These are phyloP conservation scores for Dasyurus viverrinus DNA, from an alignment of 2,113 vertebrate species.

Conservation along the genomic window DNA sequence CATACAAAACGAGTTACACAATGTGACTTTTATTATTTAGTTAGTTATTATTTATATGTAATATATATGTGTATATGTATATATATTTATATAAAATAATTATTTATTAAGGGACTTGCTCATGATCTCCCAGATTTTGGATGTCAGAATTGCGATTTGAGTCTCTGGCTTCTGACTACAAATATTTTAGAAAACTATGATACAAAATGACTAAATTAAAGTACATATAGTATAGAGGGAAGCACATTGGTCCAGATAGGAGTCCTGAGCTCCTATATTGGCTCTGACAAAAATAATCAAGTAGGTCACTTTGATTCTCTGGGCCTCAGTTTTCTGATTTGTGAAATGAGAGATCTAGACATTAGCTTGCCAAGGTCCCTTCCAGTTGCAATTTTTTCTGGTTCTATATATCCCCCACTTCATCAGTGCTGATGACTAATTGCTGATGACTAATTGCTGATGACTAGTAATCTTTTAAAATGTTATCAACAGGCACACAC, in stretches of 20 bases:
- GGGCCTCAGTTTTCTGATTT: background rate
- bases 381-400: background rate
- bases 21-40: no score
- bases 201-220: background rate
- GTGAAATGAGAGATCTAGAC: background rate
- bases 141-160: background rate
- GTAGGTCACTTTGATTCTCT: background rate
- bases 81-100: no score
- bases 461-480: background rate
- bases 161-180: background rate
- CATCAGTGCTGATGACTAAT: background rate
- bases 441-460: background rate
- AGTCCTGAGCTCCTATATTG: background rate
- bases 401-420: background rate
- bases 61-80: no score
- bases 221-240: background rate
- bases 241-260: background rate
- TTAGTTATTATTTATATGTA: no score
- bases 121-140: background rate
- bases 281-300: background rate
- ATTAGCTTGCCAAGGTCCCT: background rate
- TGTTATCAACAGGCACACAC: background rate
- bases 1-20: background rate
- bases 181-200: background rate
- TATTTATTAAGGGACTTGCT: background rate